Conservation (phyloP, 35 echinoderm and acorn worm genomes). For the Hemicentrotus pulcherrimus region DNA sequence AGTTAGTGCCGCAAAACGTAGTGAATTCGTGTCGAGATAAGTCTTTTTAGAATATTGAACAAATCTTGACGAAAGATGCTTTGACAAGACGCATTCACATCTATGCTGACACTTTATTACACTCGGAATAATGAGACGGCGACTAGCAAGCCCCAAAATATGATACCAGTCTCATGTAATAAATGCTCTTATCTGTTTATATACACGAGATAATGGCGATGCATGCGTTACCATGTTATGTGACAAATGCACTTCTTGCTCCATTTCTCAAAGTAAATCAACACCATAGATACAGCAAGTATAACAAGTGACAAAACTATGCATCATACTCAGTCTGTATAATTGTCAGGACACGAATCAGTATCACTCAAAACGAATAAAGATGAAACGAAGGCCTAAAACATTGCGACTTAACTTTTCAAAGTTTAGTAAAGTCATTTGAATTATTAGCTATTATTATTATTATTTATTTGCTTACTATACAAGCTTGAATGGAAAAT, state of each 20-base stretch:
- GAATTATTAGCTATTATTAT: too few relatives aligned
- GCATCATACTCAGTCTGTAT: neutral
- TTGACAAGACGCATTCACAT: slow-evolving; percentile 39
- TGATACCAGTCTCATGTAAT: slow-evolving; percentile 6
- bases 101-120: slow-evolving; percentile 40
- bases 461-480: too few relatives aligned
- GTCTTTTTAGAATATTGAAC: neutral
- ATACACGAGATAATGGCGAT: neutral
- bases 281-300: neutral
- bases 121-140: neutral
- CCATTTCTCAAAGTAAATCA: slow-evolving; percentile 19
- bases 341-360: too few relatives aligned
- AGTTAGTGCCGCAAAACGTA: slow-evolving; percentile 20
- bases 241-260: slow-evolving; percentile 11
- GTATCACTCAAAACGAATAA: too few relatives aligned
- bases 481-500: too few relatives aligned
- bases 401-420: too few relatives aligned
- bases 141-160: neutral
- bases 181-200: slow-evolving; percentile 27
- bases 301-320: slow-evolving; percentile 24
- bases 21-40: slow-evolving; percentile 17
- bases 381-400: too few relatives aligned
- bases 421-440: too few relatives aligned
- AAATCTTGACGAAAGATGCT: slow-evolving; percentile 24
- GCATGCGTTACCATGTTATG: neutral